Percentiles rank a stretch among this genome's conserved stretches.
Evolutionary conservation across 2,797 vertebrate species (phyloP).

Genomic region (Martes flavigula): DNA sequence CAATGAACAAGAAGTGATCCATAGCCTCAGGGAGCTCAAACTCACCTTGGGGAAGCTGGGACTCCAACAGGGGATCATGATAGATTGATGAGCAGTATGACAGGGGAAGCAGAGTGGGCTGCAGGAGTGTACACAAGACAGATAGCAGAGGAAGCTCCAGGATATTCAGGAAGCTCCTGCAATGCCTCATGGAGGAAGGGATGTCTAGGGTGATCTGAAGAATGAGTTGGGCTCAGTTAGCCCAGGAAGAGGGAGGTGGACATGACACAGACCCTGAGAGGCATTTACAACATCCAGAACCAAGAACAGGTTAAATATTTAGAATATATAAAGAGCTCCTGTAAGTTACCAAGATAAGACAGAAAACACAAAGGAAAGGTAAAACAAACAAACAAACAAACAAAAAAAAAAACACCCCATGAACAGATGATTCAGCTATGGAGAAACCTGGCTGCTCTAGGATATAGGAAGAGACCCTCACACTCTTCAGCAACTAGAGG

Average conservation of each 20-base stretch:
- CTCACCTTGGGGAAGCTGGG: background rate
- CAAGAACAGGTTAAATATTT: background rate
- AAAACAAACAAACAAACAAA: background rate
- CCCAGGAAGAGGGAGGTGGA: background rate
- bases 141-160: background rate
- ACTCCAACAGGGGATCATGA: background rate
- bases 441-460: background rate
- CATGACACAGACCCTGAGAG: background rate
- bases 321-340: background rate
- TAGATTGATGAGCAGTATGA: background rate
- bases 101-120: too few relatives aligned
- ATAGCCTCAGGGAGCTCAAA: background rate
- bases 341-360: background rate
- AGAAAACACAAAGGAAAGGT: background rate
- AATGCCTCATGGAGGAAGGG: background rate
- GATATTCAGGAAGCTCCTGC: background rate
- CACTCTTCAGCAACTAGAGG: background rate
- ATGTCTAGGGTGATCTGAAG: background rate
- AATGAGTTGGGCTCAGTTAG: background rate
- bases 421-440: background rate
- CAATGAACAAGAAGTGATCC: background rate
- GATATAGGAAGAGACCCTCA: background rate
- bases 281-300: background rate
- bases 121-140: rapidly evolving
- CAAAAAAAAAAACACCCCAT: too few relatives aligned